Base-by-base conservation (phyloP, 2,113 vertebrate genomes). In the Dermatemys mawii region DNA sequence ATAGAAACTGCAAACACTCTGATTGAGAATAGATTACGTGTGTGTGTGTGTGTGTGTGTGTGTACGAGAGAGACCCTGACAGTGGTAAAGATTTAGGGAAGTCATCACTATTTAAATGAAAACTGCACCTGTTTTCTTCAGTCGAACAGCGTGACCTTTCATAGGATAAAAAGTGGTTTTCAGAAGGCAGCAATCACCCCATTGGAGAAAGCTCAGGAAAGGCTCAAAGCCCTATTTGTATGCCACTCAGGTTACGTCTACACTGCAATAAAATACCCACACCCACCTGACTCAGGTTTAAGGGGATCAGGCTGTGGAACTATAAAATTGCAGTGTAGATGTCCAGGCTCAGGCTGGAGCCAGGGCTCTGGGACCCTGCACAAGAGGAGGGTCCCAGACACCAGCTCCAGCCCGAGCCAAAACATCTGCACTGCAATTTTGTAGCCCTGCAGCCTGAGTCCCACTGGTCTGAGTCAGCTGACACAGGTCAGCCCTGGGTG, bases 81-180 rank as follows among this genome's bases (percentile, higher is more conserved):
- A 83, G 50, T 87, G 50, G 46, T 67, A 26, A 93, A 93, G 78
- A 84, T 1, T 78, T 5, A 90, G 83, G 48, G 29, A 63, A 60
- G 57, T 55, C 79, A 53, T 55, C 90, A 35, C 35, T 82, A 7
- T 10, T 48, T 2, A 41, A 73, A 51, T 17, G 70, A 88, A 88
- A 84, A 2, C 29, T 7, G 21, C 6, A 22, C 57, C 32, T 35
- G 16, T 38, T 49, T 83, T 38, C 10, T 44, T 81, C 22, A 29
- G 50, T 26, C 8, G 5, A 8, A 63, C 0, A 75, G 8, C 6
- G 50, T 0, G 1, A 81, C 0, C 2, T 6, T 81, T 86, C 5
- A 11, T 41, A 67, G 8, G 3, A 12, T 44, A 88, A 73, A 44
- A 93, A 22, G 41, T 5, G 27, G 12, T 4, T 81, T 83, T 81